Conservation (phyloP, 2,888 invertebrate genomes). For the Sabatieria punctata region DNA sequence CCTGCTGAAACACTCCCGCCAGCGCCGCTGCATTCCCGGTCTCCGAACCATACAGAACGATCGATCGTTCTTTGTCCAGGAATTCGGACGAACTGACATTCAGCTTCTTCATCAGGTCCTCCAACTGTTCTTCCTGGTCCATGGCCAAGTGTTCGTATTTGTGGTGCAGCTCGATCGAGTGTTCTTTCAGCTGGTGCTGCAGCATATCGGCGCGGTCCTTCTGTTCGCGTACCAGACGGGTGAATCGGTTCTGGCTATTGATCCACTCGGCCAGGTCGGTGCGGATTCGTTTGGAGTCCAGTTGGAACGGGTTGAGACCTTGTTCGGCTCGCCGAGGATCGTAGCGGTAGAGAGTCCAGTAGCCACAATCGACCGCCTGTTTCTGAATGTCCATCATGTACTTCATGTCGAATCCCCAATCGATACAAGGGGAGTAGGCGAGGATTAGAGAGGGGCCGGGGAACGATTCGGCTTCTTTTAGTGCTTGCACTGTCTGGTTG, state of each 20-base stretch:
- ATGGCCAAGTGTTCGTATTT: slow-evolving; percentile 12
- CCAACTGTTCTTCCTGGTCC: slow-evolving; percentile 16
- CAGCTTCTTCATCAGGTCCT: slow-evolving; percentile 14
- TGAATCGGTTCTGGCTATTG: slow-evolving; percentile 8
- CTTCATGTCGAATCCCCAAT: slow-evolving; percentile 18
- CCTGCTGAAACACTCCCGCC: background rate
- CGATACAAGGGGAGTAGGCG: slow-evolving; percentile 18
- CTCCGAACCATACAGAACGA: slow-evolving; percentile 16
- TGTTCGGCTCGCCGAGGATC: slow-evolving; percentile 4
- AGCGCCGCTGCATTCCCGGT: slow-evolving; percentile 8
- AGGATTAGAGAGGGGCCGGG: slow-evolving; percentile 14
- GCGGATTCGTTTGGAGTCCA: slow-evolving; percentile 1
- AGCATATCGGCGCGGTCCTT: slow-evolving; percentile 10
- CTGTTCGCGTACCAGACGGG: slow-evolving; percentile 12
- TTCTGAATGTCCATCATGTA: slow-evolving; percentile 17
- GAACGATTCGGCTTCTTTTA: slow-evolving; percentile 16
- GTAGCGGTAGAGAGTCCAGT: slow-evolving; percentile 16
- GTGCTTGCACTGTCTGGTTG: slow-evolving; percentile 16
- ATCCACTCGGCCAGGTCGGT: background rate
- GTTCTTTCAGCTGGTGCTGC: slow-evolving; percentile 5
- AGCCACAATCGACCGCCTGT: slow-evolving; percentile 15
- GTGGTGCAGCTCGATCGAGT: background rate
- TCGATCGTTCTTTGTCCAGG: slow-evolving; percentile 11
- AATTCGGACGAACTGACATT: slow-evolving; percentile 9
- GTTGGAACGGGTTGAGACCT: slow-evolving; percentile 14